phyloP scores from a whole-genome alignment of 2,113 vertebrate species.

The Tichodroma muraria region DNA sequence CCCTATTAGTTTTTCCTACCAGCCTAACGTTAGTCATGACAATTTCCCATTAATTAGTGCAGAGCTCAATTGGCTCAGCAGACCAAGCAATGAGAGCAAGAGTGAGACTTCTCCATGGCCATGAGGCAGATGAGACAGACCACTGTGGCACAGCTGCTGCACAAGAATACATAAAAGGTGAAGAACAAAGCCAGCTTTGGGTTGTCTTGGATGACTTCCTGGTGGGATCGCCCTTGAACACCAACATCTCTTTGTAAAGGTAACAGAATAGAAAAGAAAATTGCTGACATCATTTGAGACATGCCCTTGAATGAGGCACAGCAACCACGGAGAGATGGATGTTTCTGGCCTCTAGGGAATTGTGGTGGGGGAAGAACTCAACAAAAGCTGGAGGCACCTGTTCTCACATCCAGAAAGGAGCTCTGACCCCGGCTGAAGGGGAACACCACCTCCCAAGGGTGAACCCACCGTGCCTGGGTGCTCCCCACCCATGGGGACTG shows the following conservation, averaged over 20 bases:
- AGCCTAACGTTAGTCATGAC: not conserved
- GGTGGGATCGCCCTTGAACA: not conserved
- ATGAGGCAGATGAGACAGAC: not conserved
- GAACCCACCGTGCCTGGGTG: rapidly evolving
- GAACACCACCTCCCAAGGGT: not conserved
- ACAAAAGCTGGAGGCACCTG: not conserved
- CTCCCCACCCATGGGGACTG: not conserved
- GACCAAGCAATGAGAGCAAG: not conserved
- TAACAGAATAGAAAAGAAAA: not conserved
- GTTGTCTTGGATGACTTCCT: not conserved
- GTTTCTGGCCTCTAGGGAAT: not conserved
- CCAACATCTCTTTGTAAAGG: not conserved
- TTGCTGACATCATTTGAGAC: not conserved
- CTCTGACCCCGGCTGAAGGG: rapidly evolving
- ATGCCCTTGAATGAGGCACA: not conserved
- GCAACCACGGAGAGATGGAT: not conserved
- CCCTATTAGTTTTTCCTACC: not conserved
- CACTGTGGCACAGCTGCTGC: not conserved
- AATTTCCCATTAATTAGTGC: not conserved
- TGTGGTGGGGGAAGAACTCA: not conserved
- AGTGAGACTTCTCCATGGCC: not conserved
- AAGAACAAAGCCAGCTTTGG: not conserved
- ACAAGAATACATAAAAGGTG: not conserved
- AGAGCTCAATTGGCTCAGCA: not conserved
- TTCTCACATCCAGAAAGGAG: not conserved